Evolutionary conservation across 1,140 invertebrate species (phyloP), one percentile per base, ranked within the genome.

Genomic region (Bombus soroeensis): DNA sequence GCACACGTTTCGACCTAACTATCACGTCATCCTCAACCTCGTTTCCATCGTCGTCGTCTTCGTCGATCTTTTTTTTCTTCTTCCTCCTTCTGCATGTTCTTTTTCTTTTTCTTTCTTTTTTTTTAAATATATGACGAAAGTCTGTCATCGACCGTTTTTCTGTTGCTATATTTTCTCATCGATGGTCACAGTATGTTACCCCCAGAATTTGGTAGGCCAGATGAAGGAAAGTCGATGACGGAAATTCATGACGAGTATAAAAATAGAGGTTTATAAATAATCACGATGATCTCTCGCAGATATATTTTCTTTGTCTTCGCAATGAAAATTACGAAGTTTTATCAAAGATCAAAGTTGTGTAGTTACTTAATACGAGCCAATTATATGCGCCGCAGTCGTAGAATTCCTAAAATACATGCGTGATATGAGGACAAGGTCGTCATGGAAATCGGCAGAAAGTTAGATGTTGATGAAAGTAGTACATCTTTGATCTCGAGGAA

Each of bases 361-460:
- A 32, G 28, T 68, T 84, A 37, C 62, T 43, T 53, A 71, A 79
- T 32, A 47, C 39, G 34, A 47, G 66, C 66, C 59, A 76, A 39
- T 84, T 79, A 62, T 72, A 73, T 39, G 34, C 71, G 57, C 43
- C 53, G 37, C 72, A 39, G 59, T 66, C n/a, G 59, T 64, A 39
- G 41, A 59, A n/a, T 71, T 62, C 83, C 57, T 12, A 59, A 85
- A 85, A 85, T 85, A 85, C 53, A 80, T 39, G 68, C 15, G 68
- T 80, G 83, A 85, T 80, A 85, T 18, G 68, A 25, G 77, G 76
- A 80, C 83, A 85, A 85, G 83, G 83, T 85, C 83, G 53, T 62
- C 53, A 72, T 80, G 83, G 76, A 43, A 59, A 80, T 80, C 68
- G 28, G 22, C 25, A 22, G n/a, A 34, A 32, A 41, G 18, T 15